Percentiles rank a stretch among this genome's conserved stretches.
phyloP scores from a whole-genome alignment of 35 echinoderm and acorn worm species.

The Nesometra sesokonis region DNA sequence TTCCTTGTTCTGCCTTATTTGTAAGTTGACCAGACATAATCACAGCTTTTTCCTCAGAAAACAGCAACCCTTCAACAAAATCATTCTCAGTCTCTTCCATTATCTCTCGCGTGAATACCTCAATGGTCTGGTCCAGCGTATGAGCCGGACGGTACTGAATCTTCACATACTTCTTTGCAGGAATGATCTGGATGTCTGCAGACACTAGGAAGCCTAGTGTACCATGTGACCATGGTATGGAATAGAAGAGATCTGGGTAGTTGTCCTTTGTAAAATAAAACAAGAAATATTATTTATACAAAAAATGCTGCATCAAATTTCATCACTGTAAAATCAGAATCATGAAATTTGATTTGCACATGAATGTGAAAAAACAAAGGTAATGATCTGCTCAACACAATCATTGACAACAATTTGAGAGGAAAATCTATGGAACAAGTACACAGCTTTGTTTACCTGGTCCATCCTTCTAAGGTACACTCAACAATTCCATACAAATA shows the following conservation, averaged over 20 bases:
- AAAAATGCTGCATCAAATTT: not conserved
- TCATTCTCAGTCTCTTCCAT: slow-evolving; percentile 27
- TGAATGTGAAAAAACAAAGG: too few relatives aligned
- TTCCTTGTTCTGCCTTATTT: slow-evolving; percentile 33
- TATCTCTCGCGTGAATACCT: slow-evolving; percentile 31
- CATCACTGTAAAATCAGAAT: not conserved
- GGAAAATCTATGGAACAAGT: too few relatives aligned
- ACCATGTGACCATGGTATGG: slow-evolving; percentile 82
- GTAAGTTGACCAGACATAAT: slow-evolving; percentile 69
- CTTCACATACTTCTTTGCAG: slow-evolving; percentile 67
- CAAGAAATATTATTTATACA: too few relatives aligned
- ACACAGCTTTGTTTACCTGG: too few relatives aligned
- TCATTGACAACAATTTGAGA: too few relatives aligned
- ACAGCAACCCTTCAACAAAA: slow-evolving; percentile 84
- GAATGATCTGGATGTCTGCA: slow-evolving; percentile 72
- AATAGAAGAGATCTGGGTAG: slow-evolving; percentile 70
- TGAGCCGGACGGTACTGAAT: slow-evolving; percentile 64
- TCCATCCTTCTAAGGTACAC: too few relatives aligned
- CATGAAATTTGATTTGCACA: not conserved
- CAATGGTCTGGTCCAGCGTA: slow-evolving; percentile 32
- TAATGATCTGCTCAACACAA: too few relatives aligned
- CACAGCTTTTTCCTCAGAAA: slow-evolving; percentile 50
- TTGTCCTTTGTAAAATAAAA: slow-evolving; percentile 38
- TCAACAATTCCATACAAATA: too few relatives aligned
- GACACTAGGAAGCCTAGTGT: slow-evolving; percentile 75